Conservation (phyloP, 1,140 invertebrate species). For the Ceratosolen fusciceps region DNA sequence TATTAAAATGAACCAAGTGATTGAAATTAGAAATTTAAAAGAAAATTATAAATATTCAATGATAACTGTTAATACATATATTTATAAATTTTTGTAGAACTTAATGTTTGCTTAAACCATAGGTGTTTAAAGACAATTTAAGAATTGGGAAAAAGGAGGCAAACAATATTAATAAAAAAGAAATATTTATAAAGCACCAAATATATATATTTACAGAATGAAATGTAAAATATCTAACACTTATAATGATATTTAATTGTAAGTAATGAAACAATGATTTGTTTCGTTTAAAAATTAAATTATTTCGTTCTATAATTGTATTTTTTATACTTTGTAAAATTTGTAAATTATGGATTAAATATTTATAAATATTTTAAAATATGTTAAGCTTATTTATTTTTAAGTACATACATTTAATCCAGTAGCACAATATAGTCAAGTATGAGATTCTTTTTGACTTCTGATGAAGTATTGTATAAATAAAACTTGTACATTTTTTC, state of each 20-base stretch:
- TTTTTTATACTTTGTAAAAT: neutral
- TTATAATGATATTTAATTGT: neutral
- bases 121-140: too few relatives aligned
- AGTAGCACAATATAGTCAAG: neutral
- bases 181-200: neutral
- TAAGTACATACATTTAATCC: neutral
- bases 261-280: neutral
- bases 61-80: too few relatives aligned
- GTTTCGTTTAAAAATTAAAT: neutral
- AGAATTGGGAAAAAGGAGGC: too few relatives aligned
- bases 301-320: neutral
- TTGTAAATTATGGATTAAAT: neutral
- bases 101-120: too few relatives aligned
- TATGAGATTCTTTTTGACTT: neutral
- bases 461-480: neutral
- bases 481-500: conserved; percentile 1
- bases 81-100: too few relatives aligned
- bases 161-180: too few relatives aligned
- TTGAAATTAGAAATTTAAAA: too few relatives aligned
- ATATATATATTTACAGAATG: neutral
- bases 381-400: neutral
- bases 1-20: too few relatives aligned
- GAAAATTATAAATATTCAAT: too few relatives aligned
- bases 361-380: neutral
- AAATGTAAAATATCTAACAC: neutral